Conservation (phyloP, 2,113 vertebrate species). For the Zosterops borbonicus region DNA sequence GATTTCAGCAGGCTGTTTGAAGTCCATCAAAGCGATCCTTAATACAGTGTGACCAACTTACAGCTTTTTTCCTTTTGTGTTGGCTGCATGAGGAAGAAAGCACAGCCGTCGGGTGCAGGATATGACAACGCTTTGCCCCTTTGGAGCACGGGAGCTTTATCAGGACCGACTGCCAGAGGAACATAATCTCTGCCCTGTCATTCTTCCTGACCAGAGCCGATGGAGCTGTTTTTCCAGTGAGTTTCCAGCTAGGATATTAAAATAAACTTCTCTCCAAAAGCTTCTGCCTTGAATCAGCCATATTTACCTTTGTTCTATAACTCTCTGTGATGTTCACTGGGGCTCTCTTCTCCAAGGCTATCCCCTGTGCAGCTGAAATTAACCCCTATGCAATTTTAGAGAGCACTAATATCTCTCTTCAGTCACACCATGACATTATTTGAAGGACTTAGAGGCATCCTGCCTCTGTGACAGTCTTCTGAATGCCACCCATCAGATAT, state of each 20-base stretch:
- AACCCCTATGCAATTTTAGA: not conserved
- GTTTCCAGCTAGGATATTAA: slow-evolving; percentile 9
- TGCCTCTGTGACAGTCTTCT: not conserved
- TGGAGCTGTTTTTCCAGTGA: not conserved
- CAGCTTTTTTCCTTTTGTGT: not conserved
- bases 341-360: not conserved
- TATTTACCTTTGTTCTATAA: not conserved
- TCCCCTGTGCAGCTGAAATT: not conserved
- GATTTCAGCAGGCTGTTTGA: not conserved
- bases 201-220: not conserved
- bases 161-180: not conserved
- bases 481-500: not conserved
- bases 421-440: not conserved
- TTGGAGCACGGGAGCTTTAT: not conserved
- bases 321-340: not conserved
- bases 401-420: not conserved
- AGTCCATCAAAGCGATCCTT: not conserved
- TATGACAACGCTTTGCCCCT: not conserved
- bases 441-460: not conserved
- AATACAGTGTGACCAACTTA: not conserved
- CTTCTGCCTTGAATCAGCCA: not conserved
- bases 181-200: not conserved
- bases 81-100: not conserved
- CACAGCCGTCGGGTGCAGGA: rapidly evolving
- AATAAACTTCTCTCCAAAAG: not conserved